Percentiles rank a stretch among this genome's conserved stretches.
These are phyloP conservation scores for Syngnathus typhle DNA, from an alignment of 2,113 vertebrate species.

Conservation along the genomic window DNA sequence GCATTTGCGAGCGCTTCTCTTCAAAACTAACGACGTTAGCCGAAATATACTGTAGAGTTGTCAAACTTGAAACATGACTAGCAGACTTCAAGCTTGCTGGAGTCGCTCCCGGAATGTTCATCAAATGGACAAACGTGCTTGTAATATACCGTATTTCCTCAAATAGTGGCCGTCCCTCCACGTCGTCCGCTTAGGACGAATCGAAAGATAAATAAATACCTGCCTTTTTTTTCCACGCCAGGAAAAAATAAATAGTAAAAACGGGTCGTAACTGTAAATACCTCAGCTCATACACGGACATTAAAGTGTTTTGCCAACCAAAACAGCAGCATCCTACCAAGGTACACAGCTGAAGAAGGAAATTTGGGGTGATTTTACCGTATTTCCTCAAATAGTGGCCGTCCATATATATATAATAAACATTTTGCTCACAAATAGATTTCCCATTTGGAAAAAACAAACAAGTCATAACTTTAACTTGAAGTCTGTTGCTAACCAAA, in stretches of 20 bases:
- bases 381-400: not conserved
- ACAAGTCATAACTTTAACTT: not conserved
- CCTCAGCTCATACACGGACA: not conserved
- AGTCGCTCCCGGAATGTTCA: slow-evolving; percentile 47
- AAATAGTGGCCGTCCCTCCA: not conserved
- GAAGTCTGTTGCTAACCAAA: not conserved
- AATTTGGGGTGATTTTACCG: not conserved
- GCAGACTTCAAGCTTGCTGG: slow-evolving; percentile 31
- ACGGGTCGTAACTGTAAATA: slow-evolving; percentile 1
- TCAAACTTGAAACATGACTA: slow-evolving; percentile 43
- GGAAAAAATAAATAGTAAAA: not conserved
- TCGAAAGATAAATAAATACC: not conserved
- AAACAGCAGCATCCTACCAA: not conserved
- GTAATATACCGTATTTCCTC: not conserved
- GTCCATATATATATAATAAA: not conserved
- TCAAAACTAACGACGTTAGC: slow-evolving; percentile 17
- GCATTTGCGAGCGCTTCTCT: slow-evolving; percentile 36
- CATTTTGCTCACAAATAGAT: not conserved
- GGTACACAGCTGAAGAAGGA: not conserved
- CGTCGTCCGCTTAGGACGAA: not conserved
- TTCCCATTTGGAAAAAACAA: not conserved
- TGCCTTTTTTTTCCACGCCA: not conserved
- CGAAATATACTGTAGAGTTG: slow-evolving; percentile 33
- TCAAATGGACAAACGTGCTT: slow-evolving; percentile 60
- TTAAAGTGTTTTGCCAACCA: not conserved